These are phyloP conservation scores for Ovibos moschatus DNA, from an alignment of 2,113 vertebrate genomes.

Conservation along the genomic window DNA sequence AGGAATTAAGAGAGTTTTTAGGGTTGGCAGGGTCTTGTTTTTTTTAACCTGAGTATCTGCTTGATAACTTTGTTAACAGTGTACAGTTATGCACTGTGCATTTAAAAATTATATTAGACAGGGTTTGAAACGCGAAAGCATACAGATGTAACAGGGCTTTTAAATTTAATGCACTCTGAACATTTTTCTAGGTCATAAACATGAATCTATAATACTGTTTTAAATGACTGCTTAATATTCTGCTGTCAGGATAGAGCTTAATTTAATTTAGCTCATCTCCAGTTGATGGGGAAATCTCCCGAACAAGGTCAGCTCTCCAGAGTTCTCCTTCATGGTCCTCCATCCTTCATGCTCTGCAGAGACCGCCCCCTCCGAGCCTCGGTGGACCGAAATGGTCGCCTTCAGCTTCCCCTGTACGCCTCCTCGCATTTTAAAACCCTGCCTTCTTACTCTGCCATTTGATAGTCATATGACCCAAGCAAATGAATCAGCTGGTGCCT, in stretches of 20 bases:
- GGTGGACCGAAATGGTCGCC: accelerated
- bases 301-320: background rate
- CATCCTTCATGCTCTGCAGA: background rate
- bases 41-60: background rate
- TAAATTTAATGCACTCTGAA: background rate
- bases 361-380: background rate
- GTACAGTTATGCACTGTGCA: accelerated
- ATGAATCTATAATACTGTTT: accelerated
- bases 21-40: background rate
- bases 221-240: background rate
- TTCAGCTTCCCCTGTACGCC: background rate
- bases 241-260: background rate
- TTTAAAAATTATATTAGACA: background rate
- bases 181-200: background rate
- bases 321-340: accelerated
- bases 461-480: background rate
- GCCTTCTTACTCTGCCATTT: background rate
- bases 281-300: accelerated
- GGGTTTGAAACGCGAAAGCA: accelerated
- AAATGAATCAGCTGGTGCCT: background rate
- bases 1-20: background rate
- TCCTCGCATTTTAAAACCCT: background rate
- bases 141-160: background rate
- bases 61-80: too few relatives aligned
- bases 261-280: background rate